Percentiles rank a stretch among this genome's conserved stretches.
Evolutionary conservation across 2,797 vertebrate species (phyloP).

Genomic region (Numenius phaeopus): DNA sequence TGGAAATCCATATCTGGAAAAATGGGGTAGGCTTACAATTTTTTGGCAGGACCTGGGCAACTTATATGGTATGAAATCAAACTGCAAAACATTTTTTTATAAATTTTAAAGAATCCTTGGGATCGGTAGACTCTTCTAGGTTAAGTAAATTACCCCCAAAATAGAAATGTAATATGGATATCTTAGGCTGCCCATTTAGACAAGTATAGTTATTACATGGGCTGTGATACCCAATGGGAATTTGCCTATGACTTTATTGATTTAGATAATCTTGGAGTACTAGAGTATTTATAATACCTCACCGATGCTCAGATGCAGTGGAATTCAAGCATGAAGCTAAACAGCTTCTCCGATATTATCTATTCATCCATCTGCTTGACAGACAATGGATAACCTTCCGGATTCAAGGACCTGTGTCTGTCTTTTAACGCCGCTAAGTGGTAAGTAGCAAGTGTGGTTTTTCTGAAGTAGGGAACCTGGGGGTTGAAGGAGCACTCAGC

Average conservation of each 20-base stretch:
- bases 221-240: background rate
- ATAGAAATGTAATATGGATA: background rate
- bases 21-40: background rate
- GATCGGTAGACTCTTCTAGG: background rate
- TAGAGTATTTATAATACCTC: background rate
- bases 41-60: background rate
- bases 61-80: background rate
- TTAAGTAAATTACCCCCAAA: background rate
- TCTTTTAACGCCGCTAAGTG: background rate
- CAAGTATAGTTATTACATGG: background rate
- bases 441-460: background rate
- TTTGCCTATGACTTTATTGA: background rate
- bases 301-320: background rate
- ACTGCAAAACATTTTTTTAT: background rate
- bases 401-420: background rate
- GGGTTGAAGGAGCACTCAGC: background rate
- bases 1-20: conserved; percentile 2
- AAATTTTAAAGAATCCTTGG: background rate
- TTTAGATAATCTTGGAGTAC: background rate
- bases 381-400: background rate
- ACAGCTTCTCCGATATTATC: background rate
- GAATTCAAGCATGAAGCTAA: conserved; percentile 10
- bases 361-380: background rate
- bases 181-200: background rate
- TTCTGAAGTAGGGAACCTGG: background rate